These are phyloP conservation scores for Oncorhynchus masou DNA, from an alignment of 2,113 vertebrate species.

Conservation along the genomic window DNA sequence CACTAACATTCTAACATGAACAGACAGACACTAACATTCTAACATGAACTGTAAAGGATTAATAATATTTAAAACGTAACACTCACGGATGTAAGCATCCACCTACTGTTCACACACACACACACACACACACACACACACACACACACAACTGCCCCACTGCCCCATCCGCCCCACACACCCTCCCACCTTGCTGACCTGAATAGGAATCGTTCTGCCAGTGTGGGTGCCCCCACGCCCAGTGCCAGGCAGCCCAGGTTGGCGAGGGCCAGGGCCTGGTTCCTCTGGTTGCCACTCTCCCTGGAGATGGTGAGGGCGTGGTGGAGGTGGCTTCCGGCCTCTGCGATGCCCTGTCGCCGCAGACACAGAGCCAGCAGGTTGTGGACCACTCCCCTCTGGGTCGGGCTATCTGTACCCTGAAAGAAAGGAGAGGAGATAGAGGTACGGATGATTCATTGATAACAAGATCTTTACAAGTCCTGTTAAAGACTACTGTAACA, in stretches of 20 bases:
- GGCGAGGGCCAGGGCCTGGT: slow-evolving; percentile 88
- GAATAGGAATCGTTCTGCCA: slow-evolving; percentile 82
- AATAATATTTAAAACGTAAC: no score
- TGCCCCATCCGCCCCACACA: no score
- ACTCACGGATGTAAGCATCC: no score
- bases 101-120: no score
- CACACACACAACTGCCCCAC: no score
- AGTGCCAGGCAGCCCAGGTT: slow-evolving; percentile 89
- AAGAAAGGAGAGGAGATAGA: neutral
- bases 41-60: no score
- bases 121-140: no score
- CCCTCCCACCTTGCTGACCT: slow-evolving; percentile 55
- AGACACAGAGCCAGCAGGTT: slow-evolving; percentile 89
- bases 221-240: slow-evolving; percentile 66
- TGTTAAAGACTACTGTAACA: no score
- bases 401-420: slow-evolving; percentile 73
- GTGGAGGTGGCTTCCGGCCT: slow-evolving; percentile 79
- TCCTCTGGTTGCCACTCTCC: slow-evolving; percentile 82
- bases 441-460: no score
- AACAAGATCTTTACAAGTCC: no score
- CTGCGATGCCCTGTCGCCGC: slow-evolving; percentile 70
- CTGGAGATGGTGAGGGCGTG: slow-evolving; percentile 81
- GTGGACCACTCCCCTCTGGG: slow-evolving; percentile 83
- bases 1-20: no score
- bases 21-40: no score